Evolutionary conservation across 1,140 invertebrate species (phyloP), one percentile per base, ranked within the genome.

Genomic region (Ceratina japonica): DNA sequence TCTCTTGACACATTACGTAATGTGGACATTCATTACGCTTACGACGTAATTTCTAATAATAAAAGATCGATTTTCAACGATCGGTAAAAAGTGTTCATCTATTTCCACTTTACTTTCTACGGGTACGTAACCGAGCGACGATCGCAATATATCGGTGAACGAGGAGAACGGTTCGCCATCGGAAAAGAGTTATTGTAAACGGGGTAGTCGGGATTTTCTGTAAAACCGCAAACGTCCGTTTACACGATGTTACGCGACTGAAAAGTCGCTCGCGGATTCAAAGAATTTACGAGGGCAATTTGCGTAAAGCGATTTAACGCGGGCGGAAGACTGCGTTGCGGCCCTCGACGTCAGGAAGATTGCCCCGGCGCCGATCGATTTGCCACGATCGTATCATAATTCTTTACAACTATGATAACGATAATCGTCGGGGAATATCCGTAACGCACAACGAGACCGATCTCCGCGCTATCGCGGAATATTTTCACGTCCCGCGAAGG

Each of bases 261-360:
- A 65, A 63, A 74, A 44, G 61, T 66, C 73, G 63, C 15, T 49
- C 52, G 51, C n/a, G 20, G 54, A 59, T 75, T 49, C 31, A 49
- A n/a, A 52, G 64, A 66, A 66, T 75, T 75, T 75, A 75, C 31
- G 72, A 65, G 62, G 62, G 62, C 62, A 75, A 75, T 75, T 66
- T 66, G 52, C 52, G 73, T 75, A 49, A 66, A 75, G 24, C 73
- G 73, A 75, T 75, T 75, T 75, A 75, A 75, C 44, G 62, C 63
- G 8, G 66, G 1, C 52, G 62, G 62, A 75, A 56, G 72, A 44
- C 52, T 59, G 22, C 63, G 62, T 58, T 75, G 58, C 49, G 31
- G 72, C 31, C 2, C 10, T 7, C 22, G 37, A 27, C 12, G 24
- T 16, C 5, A 22, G 63, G 66, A 59, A 66, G 52, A 49, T 66